A percentile compares a stretch with the other conserved stretches of the same genome.
These are phyloP conservation scores for Drosophila sulfurigaster DNA, from an alignment of 1,140 invertebrate species.

Conservation along the genomic window DNA sequence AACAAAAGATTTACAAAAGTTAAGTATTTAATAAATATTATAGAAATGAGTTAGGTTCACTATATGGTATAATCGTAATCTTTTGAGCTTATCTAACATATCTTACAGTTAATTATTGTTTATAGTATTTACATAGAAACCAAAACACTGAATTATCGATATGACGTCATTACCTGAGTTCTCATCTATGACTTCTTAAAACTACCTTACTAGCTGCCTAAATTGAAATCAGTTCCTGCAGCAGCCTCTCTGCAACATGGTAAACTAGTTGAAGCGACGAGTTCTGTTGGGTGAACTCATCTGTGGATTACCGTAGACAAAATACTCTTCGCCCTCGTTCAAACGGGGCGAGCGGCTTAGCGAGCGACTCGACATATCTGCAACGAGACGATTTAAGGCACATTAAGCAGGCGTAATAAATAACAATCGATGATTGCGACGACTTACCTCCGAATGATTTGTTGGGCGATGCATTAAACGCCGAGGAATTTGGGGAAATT, in stretches of 20 bases:
- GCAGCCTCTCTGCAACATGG: not conserved
- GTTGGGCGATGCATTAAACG: not conserved
- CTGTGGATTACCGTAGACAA: constrained; percentile 49
- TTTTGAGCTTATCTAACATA: constrained; percentile 1
- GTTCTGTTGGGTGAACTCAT: constrained; percentile 33
- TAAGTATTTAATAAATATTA: constrained; percentile 30
- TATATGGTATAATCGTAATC: not conserved
- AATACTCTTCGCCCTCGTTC: constrained; percentile 36
- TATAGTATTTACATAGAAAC: constrained; percentile 3
- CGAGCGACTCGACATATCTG: constrained; percentile 20
- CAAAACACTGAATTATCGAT: too few species aligned
- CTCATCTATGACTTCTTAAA: not conserved
- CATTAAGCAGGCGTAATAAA: not conserved
- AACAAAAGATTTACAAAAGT: constrained; percentile 21
- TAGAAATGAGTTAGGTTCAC: not conserved
- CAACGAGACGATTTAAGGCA: not conserved
- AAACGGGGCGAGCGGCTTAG: not conserved
- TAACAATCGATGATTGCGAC: too few species aligned
- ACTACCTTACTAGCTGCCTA: not conserved
- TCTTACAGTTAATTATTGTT: not conserved
- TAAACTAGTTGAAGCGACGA: constrained; percentile 40
- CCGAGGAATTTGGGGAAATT: not conserved
- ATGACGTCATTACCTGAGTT: constrained; percentile 8
- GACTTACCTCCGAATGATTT: constrained; percentile 1
- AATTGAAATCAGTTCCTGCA: constrained; percentile 4